Evolutionary conservation across 1,140 invertebrate genomes (phyloP).

Genomic region (Lepeophtheirus salmonis): DNA sequence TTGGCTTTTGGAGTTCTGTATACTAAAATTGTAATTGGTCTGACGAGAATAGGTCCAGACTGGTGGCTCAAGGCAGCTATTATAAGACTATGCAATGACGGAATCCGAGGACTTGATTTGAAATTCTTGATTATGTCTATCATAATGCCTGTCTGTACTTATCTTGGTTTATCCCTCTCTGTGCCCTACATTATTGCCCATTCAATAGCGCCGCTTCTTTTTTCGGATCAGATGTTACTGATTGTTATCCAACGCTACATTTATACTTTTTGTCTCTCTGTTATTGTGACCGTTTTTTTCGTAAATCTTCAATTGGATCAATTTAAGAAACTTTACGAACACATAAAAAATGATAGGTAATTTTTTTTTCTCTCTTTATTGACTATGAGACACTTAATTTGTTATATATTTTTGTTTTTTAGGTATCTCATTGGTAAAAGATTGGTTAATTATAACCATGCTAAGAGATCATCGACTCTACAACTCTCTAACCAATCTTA

Average conservation of each 20-base stretch:
- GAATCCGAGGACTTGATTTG: conserved; percentile 76
- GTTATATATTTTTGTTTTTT: conserved; percentile 13
- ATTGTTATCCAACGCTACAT: conserved; percentile 40
- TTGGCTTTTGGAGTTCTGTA: conserved; percentile 92
- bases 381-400: too few relatives aligned
- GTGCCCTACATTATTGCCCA: conserved; percentile 73
- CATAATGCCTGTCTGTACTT: conserved; percentile 67
- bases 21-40: conserved; percentile 90
- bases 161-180: conserved; percentile 64
- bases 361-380: conserved; percentile 23
- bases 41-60: conserved; percentile 93
- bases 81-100: conserved; percentile 62
- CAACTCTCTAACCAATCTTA: neutral
- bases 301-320: conserved; percentile 66
- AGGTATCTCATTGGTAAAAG: conserved; percentile 72
- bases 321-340: conserved; percentile 82
- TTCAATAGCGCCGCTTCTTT: conserved; percentile 55
- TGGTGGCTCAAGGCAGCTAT: conserved; percentile 75
- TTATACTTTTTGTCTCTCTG: conserved; percentile 66
- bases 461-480: neutral
- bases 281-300: conserved; percentile 44
- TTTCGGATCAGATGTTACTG: conserved; percentile 21
- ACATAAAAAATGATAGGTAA: conserved; percentile 97
- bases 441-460: conserved; percentile 73
- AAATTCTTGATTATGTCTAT: conserved; percentile 62